These are phyloP conservation scores for Eonycteris spelaea DNA, from an alignment of 2,113 vertebrate genomes.

Conservation along the genomic window DNA sequence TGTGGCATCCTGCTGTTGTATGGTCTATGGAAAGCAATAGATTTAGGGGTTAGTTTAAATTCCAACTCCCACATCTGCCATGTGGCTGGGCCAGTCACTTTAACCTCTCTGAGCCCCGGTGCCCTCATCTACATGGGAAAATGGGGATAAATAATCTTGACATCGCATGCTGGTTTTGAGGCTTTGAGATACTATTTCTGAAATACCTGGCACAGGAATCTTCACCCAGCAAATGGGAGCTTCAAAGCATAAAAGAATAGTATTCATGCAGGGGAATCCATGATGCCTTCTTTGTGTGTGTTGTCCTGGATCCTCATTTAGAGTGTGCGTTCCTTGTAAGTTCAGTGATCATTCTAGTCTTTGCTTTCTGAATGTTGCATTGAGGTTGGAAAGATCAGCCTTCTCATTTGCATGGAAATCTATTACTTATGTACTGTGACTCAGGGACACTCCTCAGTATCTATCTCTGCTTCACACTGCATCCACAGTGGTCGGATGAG, in stretches of 20 bases:
- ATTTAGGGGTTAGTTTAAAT: not conserved
- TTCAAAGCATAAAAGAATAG: not conserved
- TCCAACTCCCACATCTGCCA: not conserved
- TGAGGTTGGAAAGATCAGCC: not conserved
- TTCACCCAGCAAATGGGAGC: not conserved
- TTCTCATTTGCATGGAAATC: not conserved
- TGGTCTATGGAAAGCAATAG: not conserved
- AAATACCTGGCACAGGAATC: not conserved
- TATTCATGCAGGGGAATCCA: not conserved
- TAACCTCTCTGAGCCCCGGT: not conserved
- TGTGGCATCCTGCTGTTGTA: not conserved
- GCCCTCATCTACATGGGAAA: not conserved
- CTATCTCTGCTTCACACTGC: not conserved
- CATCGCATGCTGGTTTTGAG: not conserved
- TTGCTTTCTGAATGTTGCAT: not conserved
- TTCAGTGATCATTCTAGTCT: not conserved
- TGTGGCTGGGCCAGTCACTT: not conserved
- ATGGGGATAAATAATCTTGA: not conserved
- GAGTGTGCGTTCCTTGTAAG: not conserved
- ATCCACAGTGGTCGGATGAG: not conserved
- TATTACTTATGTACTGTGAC: not conserved
- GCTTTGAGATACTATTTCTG: not conserved
- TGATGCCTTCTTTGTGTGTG: not conserved
- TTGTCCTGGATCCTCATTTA: not conserved
- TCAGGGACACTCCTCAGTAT: not conserved